Evolutionary conservation across 1,140 invertebrate genomes (phyloP), one percentile per base, ranked within the genome.

Genomic region (Chironomus striatipennis): DNA sequence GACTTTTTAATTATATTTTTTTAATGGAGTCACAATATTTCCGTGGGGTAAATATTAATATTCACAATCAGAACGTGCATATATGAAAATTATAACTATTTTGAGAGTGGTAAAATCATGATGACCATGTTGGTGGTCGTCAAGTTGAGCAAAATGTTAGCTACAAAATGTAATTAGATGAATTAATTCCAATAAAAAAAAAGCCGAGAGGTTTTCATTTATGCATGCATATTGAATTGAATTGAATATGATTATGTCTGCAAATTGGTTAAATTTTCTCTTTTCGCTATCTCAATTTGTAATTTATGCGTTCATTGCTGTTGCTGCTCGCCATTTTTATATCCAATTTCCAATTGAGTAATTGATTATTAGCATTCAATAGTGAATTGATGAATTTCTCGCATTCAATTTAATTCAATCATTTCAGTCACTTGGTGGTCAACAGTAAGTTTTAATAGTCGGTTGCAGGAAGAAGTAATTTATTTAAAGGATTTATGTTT

Each of bases 281-380:
- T 57, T 57, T 57, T 57, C 7, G n/a, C n/a, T n/a, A n/a, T n/a
- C n/a, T n/a, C n/a, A n/a, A n/a, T 57, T 57, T n/a, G 9, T 57
- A 57, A 12, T 57, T 57, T 57, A 57, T 57, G n/a, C n/a, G n/a
- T n/a, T n/a, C n/a, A 65, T n/a, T 65, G 57, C 57, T 17, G n/a
- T 67, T 67, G 47, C 15, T 47, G 43, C 15, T 9, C 43, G 43
- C 43, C 15, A 10, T 47, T 9, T 15, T 47, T 47, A 3, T 34
- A 57, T 57, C n/a, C 47, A 57, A 57, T 70, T 18, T 70, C 7
- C 65, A 70, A 70, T 70, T 70, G 65, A 70, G 65, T 70, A 70
- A 70, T 70, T 70, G 65, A 70, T 70, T 70, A 70, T 70, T 70
- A 70, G 65, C 65, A 70, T 70, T 70, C 65, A 70, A 70, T 70